A percentile compares a stretch with the other conserved stretches of the same genome.
Conservation (phyloP, 2,797 vertebrate species). For the Mastacembelus armatus region DNA sequence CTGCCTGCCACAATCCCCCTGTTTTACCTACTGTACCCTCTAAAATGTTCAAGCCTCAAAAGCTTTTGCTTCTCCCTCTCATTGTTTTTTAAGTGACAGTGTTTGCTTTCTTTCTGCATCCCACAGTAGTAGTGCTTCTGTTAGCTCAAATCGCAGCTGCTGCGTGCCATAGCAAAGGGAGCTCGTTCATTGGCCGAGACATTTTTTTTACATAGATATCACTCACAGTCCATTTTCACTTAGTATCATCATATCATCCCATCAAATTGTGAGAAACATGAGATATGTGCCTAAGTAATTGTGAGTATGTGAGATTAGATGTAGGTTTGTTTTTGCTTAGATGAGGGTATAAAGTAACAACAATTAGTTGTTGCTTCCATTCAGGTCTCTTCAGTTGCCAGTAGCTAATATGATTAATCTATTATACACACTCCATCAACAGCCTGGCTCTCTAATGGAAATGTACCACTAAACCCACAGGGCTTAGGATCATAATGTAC, state of each 20-base stretch:
- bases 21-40: neutral
- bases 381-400: too few relatives aligned
- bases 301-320: neutral
- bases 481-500: neutral
- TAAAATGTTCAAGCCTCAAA: slow-evolving; percentile 10
- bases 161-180: slow-evolving; percentile 13
- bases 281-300: neutral
- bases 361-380: too few relatives aligned
- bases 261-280: neutral
- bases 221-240: slow-evolving; percentile 3
- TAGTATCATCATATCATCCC: neutral
- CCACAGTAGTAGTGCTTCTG: slow-evolving; percentile 25
- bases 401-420: too few relatives aligned
- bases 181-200: neutral
- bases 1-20: neutral
- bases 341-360: neutral
- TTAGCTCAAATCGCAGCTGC: slow-evolving; percentile 28
- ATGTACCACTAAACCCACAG: neutral
- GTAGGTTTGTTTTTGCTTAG: neutral
- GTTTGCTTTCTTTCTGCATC: slow-evolving; percentile 28
- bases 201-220: slow-evolving; percentile 3
- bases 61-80: slow-evolving; percentile 25
- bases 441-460: neutral
- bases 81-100: slow-evolving; percentile 25
- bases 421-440: too few relatives aligned